Evolutionary conservation across 1,140 invertebrate species (phyloP).

Genomic region (Drosophila willistoni): DNA sequence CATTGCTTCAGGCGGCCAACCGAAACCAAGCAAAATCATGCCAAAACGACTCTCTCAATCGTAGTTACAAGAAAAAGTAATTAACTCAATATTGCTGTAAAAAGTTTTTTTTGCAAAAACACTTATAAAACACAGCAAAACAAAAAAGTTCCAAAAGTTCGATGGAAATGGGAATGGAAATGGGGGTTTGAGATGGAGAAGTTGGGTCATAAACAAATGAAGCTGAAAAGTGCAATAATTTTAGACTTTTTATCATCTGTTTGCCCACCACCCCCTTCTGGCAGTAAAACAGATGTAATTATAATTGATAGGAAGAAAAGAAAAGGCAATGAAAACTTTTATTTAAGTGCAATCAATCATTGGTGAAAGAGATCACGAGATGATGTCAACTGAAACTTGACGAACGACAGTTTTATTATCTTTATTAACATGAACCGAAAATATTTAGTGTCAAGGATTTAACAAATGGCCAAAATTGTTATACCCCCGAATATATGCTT

Average conservation of each 20-base stretch:
- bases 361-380: conserved; percentile 1
- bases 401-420: background rate
- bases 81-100: conserved; percentile 59
- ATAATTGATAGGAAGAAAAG: conserved; percentile 25
- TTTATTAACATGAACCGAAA: conserved; percentile 12
- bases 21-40: conserved; percentile 31
- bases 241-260: conserved; percentile 48
- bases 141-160: too few relatives aligned
- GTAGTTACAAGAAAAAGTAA: conserved; percentile 41
- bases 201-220: conserved; percentile 45
- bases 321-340: conserved; percentile 13
- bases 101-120: conserved; percentile 51
- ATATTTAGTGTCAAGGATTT: conserved; percentile 31
- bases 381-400: conserved; percentile 6
- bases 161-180: conserved; percentile 1
- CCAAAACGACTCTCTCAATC: conserved; percentile 1
- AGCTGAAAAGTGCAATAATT: conserved; percentile 55
- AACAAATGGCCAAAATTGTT: conserved; percentile 5
- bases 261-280: background rate
- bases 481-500: conserved; percentile 19
- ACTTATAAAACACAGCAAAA: conserved; percentile 39
- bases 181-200: background rate
- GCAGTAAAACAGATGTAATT: conserved; percentile 45
- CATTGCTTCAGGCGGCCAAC: conserved; percentile 38
- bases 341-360: conserved; percentile 14